These are phyloP conservation scores for Emberiza fucata DNA, from an alignment of 2,113 vertebrate genomes.

Conservation along the genomic window DNA sequence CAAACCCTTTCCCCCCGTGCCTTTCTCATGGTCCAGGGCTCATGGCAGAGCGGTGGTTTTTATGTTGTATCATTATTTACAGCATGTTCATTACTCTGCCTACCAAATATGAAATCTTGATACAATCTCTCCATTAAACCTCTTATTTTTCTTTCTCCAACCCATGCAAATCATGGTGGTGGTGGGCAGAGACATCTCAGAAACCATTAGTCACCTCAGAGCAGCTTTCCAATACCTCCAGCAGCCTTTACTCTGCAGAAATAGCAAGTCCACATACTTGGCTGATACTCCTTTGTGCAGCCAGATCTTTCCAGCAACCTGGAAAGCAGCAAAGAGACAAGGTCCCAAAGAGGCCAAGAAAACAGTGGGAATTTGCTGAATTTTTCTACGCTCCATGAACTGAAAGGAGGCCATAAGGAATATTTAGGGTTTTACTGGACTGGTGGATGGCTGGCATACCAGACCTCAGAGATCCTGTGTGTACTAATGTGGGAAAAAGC, in stretches of 20 bases:
- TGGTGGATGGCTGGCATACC: neutral
- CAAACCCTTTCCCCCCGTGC: neutral
- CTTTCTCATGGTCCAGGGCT: neutral
- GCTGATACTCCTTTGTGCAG: slow-evolving; percentile 35
- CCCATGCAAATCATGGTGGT: neutral
- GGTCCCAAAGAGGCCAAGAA: neutral
- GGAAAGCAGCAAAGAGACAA: neutral
- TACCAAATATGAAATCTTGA: neutral
- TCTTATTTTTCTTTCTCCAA: neutral
- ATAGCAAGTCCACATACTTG: neutral
- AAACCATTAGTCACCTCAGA: slow-evolving; percentile 29
- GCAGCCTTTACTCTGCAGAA: neutral
- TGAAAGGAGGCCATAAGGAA: neutral
- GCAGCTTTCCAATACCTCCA: neutral
- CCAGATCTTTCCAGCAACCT: slow-evolving; percentile 14
- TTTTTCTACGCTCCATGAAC: neutral
- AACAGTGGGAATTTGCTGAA: neutral
- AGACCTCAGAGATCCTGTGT: neutral
- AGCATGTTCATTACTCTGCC: neutral
- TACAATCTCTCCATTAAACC: neutral
- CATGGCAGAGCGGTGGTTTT: neutral
- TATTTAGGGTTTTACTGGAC: neutral
- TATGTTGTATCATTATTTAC: neutral
- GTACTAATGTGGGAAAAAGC: neutral
- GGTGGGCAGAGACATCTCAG: slow-evolving; percentile 3